These are phyloP conservation scores for Leptestheria dahalacensis DNA, from an alignment of 1,140 invertebrate species.

Conservation along the genomic window DNA sequence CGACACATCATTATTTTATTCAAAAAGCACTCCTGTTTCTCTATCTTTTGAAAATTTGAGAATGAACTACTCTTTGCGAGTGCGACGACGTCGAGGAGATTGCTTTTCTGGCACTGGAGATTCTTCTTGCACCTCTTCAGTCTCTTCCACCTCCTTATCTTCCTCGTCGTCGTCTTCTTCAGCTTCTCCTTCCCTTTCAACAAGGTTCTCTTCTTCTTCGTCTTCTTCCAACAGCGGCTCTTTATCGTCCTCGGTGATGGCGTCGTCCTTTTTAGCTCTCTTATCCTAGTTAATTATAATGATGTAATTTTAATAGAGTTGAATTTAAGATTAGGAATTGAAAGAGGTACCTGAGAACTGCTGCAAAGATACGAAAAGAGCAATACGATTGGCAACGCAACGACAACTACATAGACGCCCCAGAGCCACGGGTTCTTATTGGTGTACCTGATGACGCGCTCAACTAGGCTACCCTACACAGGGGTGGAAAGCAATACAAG, in stretches of 20 bases:
- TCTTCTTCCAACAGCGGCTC: conserved; percentile 25
- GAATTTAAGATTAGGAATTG: not conserved
- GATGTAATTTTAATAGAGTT: not conserved
- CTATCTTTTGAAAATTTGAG: not conserved
- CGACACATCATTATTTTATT: too few species aligned
- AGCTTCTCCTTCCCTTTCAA: too few species aligned
- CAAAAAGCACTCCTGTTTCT: too few species aligned
- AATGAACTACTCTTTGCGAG: conserved; percentile 11
- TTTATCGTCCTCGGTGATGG: conserved; percentile 27
- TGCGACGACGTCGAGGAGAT: conserved; percentile 11
- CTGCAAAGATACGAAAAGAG: conserved; percentile 67
- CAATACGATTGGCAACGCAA: conserved; percentile 60
- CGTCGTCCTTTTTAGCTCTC: conserved; percentile 34
- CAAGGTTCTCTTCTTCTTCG: not conserved
- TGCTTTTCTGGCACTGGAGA: not conserved
- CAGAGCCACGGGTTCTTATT: conserved; percentile 82
- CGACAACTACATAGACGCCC: conserved; percentile 58
- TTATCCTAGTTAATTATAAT: conserved; percentile 20
- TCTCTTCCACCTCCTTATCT: conserved; percentile 25
- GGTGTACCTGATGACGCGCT: conserved; percentile 61
- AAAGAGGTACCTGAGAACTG: conserved; percentile 27
- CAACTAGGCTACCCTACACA: conserved; percentile 61
- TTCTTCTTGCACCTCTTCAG: conserved; percentile 24
- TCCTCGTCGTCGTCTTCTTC: conserved; percentile 29
- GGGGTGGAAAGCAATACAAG: conserved; percentile 21